phyloP scores from a whole-genome alignment of 2,888 invertebrate species.

The Epiperipatus broadwayi region DNA sequence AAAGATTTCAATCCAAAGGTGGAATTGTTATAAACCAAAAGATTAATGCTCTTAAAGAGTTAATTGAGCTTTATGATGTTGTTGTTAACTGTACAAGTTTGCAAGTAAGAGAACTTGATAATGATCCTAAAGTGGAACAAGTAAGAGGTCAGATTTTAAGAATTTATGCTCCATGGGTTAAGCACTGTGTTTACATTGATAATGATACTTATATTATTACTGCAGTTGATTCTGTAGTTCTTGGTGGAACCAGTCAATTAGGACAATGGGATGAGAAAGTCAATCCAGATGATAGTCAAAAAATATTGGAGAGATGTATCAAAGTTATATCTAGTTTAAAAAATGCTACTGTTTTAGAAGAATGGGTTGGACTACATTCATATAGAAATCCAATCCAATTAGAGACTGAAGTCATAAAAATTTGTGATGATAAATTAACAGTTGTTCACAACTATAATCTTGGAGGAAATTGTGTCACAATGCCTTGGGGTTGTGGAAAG shows the following conservation, averaged over 20 bases:
- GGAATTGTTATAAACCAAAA: no score
- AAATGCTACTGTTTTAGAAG: conserved; percentile 39
- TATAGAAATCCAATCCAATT: conserved; percentile 39
- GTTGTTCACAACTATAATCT: no score
- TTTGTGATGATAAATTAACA: neutral
- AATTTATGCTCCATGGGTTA: conserved; percentile 67
- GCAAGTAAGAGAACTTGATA: conserved; percentile 25
- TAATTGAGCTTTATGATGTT: conserved; percentile 27
- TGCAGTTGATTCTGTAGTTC: conserved; percentile 43
- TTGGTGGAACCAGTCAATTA: conserved; percentile 68
- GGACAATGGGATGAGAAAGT: conserved; percentile 49
- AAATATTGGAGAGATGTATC: conserved; percentile 57
- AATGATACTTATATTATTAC: conserved; percentile 69
- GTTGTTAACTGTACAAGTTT: conserved; percentile 33
- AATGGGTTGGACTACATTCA: conserved; percentile 67
- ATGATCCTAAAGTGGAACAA: conserved; percentile 27
- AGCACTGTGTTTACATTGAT: conserved; percentile 67
- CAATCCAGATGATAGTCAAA: conserved; percentile 48
- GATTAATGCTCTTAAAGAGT: no score
- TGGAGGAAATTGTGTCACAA: no score
- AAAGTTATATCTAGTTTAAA: conserved; percentile 47
- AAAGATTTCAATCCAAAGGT: no score
- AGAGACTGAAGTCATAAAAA: conserved; percentile 25
- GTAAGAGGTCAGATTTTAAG: conserved; percentile 28
- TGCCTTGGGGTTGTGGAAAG: no score